Evolutionary conservation across 2,797 vertebrate genomes (phyloP).

Genomic region (Balearica regulorum): DNA sequence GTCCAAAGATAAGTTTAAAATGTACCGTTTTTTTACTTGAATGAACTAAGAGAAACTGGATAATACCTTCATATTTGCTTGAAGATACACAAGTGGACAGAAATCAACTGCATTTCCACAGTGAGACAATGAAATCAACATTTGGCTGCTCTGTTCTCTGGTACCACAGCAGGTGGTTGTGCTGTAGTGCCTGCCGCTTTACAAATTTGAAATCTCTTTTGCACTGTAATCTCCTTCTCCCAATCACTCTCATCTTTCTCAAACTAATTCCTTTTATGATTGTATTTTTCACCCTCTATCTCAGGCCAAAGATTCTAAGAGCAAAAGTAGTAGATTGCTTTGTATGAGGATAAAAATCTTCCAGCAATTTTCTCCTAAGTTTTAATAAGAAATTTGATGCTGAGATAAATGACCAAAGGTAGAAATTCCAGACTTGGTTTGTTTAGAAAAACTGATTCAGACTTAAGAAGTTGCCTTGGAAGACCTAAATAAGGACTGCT

Average conservation of each 20-base stretch:
- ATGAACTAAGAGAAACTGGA: neutral
- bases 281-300: neutral
- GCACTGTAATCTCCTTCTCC: neutral
- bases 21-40: neutral
- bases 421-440: neutral
- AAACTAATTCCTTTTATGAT: neutral
- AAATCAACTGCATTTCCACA: neutral
- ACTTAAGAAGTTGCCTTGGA: neutral
- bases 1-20: neutral
- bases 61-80: neutral
- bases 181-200: neutral
- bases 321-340: neutral
- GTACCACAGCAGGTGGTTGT: neutral
- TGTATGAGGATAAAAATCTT: neutral
- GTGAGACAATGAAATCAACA: neutral
- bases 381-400: constrained; percentile 1
- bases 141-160: neutral
- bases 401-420: neutral
- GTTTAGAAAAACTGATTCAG: neutral
- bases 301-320: neutral
- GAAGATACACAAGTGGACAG: neutral
- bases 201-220: neutral
- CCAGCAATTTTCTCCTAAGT: neutral
- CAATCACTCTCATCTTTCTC: neutral
- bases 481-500: neutral